Evolutionary conservation across 2,797 vertebrate species (phyloP), one percentile per base, ranked within the genome.

Genomic region (Tokudaia tokunoshimensis): DNA sequence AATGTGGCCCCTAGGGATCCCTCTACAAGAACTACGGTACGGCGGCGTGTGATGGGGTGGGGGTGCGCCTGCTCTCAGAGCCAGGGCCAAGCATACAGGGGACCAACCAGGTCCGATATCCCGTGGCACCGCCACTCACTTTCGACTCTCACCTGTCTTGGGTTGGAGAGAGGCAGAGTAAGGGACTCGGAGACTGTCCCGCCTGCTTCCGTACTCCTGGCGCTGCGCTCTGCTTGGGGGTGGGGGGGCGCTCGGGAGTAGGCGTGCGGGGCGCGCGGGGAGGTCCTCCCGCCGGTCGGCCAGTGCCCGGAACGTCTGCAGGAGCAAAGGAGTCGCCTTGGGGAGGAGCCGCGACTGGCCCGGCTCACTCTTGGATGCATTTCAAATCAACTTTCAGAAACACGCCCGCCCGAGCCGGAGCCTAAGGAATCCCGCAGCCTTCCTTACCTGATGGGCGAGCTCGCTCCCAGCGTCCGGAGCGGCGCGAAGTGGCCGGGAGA

Each of bases 311-410:
- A 95, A 81, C 14, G 89, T 85, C 96, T 94, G 97, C 96, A 47
- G 95, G 83, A 96, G 97, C 97, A 6, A 74, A 85, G 91, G 74
- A 96, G 94, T 92, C 95, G 96, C 97, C 93, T 93, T 90, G 87
- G 96, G 97, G 97, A 97, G 97, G 96, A 96, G 97, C 94, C 92
- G 94, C 84, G 91, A 84, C 96, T 86, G 95, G 95, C 95, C 91
- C 47, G 10, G 63, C 91, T 96, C 85, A 8, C 95, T 97, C 92
- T 92, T 97, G 97, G 97, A 96, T 15, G 96, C 97, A 41, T 97
- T 97, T 98, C 97, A 97, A 96, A 95, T 96, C 94, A 95, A 98
- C 97, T 98, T 97, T 95, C 87, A 65, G 94, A 92, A 92, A 95
- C 89, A 41, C 96, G 91, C 96, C 96, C 87, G 94, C 92, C 84